Evolutionary conservation across 2,113 vertebrate genomes (phyloP), one percentile per base, ranked within the genome.

Genomic region (Eudorcas thomsonii): DNA sequence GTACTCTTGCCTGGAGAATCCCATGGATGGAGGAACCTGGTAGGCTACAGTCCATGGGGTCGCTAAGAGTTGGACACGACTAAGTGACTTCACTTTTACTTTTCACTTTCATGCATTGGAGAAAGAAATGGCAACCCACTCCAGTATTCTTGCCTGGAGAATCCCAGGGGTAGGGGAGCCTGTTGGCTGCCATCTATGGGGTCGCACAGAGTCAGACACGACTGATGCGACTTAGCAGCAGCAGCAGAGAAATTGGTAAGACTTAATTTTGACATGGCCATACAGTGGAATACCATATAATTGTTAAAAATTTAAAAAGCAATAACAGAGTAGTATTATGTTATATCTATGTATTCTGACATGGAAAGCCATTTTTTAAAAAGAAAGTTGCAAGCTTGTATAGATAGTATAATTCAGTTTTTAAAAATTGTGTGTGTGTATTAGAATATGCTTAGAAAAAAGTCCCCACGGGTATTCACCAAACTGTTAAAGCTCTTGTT

Each of bases 391-490:
- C 16, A 91, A 59, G 78, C 39, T 23, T 84, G 10, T 91, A n/a
- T 59, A 36, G 36, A 62, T 83, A 30, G 77, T 88, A 67, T 85
- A 19, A 80, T 85, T 67, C 33, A 81, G 2, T 71, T 83, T 78
- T 67, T 88, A 39, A 88, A 91, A 93, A 57, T 64, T 78, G 12
- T 50, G 26, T 33, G 15, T 89, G 3, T 88, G 1, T 94, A 90
- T 92, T 86, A 55, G 45, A 90, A 80, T 81, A 59, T 86, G 17
- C 43, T 52, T 86, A 94, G 77, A 62, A 91, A 80, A 90, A 96
- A 43, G 45, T 15, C 67, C 57, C 67, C n/a, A 67, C 33, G 55
- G 21, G 71, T 60, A 78, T 7, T 8, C 36, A 43, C 19, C 50
- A 80, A 67, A 92, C 25, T 50, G 8, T 33, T 86, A 85, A 94